Percentiles rank a stretch among this genome's conserved stretches.
Evolutionary conservation across 2,113 vertebrate species (phyloP).

Genomic region (Lanius ludovicianus): DNA sequence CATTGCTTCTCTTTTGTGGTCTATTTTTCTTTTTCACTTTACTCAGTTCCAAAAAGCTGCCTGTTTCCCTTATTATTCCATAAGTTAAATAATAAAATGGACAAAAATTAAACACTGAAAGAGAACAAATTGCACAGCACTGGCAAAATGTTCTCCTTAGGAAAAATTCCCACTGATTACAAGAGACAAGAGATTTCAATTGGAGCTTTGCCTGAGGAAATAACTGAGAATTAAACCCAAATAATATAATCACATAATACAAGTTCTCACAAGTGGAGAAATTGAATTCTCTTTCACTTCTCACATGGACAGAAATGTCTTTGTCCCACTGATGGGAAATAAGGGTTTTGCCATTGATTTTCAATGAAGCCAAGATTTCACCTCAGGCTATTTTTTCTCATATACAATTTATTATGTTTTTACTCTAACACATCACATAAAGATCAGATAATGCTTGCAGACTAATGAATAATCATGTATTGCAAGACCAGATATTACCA

Average conservation of each 20-base stretch:
- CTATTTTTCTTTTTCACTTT: neutral
- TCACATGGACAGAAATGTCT: neutral
- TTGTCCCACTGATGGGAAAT: neutral
- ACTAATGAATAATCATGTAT: neutral
- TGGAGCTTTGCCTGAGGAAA: conserved; percentile 31
- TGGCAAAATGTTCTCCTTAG: conserved; percentile 18
- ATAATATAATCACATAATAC: conserved; percentile 8
- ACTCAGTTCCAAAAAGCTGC: neutral
- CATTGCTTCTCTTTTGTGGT: neutral
- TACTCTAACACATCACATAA: neutral
- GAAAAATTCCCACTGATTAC: conserved; percentile 36
- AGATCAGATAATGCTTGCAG: neutral
- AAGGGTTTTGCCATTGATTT: neutral
- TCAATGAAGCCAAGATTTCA: neutral
- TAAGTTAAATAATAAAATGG: neutral
- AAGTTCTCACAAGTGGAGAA: neutral
- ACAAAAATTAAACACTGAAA: neutral
- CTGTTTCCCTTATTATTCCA: neutral
- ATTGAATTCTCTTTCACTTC: neutral
- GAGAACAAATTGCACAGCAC: neutral
- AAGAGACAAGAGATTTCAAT: conserved; percentile 20
- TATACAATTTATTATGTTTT: neutral
- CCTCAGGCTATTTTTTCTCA: neutral
- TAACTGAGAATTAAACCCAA: conserved; percentile 35
- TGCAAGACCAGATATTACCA: neutral